phyloP scores from a whole-genome alignment of 1,140 invertebrate species.

The Zaprionus ghesquierei region DNA sequence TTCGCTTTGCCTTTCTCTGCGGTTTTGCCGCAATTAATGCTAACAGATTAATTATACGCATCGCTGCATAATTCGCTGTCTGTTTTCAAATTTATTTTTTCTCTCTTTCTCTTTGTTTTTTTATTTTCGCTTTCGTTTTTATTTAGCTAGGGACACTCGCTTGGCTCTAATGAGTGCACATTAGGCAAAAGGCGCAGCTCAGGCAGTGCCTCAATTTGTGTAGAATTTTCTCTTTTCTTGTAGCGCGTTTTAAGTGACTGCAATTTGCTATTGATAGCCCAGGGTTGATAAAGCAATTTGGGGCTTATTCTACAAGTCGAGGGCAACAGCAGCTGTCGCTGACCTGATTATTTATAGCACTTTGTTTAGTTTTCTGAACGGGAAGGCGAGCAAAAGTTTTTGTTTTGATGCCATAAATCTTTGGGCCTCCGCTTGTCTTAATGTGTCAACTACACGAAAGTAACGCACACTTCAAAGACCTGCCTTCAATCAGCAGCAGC shows the following conservation, averaged over 20 bases:
- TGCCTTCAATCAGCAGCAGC: conserved; percentile 35
- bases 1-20: conserved; percentile 24
- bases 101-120: neutral
- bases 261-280: conserved; percentile 72
- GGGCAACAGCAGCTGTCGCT: conserved; percentile 65
- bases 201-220: conserved; percentile 55
- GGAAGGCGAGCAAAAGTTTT: conserved; percentile 3
- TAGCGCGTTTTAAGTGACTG: conserved; percentile 63
- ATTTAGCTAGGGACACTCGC: conserved; percentile 29
- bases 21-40: conserved; percentile 76
- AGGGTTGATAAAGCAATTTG: conserved; percentile 44
- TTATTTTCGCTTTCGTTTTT: conserved; percentile 38
- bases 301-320: neutral
- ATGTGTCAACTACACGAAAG: conserved; percentile 44
- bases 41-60: conserved; percentile 79
- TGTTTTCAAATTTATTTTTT: conserved; percentile 60
- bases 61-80: conserved; percentile 63
- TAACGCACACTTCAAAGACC: conserved; percentile 15
- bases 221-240: neutral
- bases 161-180: conserved; percentile 65
- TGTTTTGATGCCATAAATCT: conserved; percentile 38
- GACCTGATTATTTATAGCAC: conserved; percentile 46
- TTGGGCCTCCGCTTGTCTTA: conserved; percentile 19
- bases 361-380: conserved; percentile 48
- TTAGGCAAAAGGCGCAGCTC: conserved; percentile 40